phyloP scores from a whole-genome alignment of 2,113 vertebrate genomes.

The Actinemys pallida region DNA sequence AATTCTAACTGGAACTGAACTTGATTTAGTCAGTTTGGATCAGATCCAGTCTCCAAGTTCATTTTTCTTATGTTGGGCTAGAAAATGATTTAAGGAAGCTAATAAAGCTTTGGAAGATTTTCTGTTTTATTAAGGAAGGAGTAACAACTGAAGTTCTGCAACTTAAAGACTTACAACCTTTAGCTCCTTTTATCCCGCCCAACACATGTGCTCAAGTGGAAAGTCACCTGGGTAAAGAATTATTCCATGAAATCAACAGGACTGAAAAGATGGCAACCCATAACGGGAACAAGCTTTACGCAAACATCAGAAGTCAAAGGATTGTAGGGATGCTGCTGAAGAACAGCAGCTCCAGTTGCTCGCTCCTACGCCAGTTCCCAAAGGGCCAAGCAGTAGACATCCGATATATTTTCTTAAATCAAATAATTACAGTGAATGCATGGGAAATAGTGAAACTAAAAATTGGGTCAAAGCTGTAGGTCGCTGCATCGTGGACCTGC shows the following conservation, averaged over 20 bases:
- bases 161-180: conserved; percentile 49
- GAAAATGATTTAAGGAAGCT: conserved; percentile 67
- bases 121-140: conserved; percentile 39
- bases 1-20: conserved; percentile 50
- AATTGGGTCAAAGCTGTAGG: conserved; percentile 61
- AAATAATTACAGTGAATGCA: conserved; percentile 70
- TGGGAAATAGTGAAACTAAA: conserved; percentile 61
- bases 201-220: conserved; percentile 22
- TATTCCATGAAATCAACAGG: conserved; percentile 34
- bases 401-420: conserved; percentile 66
- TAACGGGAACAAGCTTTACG: conserved; percentile 55
- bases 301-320: conserved; percentile 35
- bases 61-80: conserved; percentile 64
- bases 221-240: conserved; percentile 57
- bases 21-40: conserved; percentile 62
- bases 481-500: not conserved
- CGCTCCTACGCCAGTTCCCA: conserved; percentile 49
- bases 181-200: not conserved
- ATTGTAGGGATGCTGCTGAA: conserved; percentile 46
- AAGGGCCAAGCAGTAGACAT: conserved; percentile 49
- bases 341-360: conserved; percentile 62
- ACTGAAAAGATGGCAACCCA: conserved; percentile 50
- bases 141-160: conserved; percentile 55
- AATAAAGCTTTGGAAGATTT: conserved; percentile 57
- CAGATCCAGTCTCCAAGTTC: conserved; percentile 52